A percentile compares a stretch with the other conserved stretches of the same genome.
These are phyloP conservation scores for Ceryle rudis DNA, from an alignment of 2,797 vertebrate species.

Conservation along the genomic window DNA sequence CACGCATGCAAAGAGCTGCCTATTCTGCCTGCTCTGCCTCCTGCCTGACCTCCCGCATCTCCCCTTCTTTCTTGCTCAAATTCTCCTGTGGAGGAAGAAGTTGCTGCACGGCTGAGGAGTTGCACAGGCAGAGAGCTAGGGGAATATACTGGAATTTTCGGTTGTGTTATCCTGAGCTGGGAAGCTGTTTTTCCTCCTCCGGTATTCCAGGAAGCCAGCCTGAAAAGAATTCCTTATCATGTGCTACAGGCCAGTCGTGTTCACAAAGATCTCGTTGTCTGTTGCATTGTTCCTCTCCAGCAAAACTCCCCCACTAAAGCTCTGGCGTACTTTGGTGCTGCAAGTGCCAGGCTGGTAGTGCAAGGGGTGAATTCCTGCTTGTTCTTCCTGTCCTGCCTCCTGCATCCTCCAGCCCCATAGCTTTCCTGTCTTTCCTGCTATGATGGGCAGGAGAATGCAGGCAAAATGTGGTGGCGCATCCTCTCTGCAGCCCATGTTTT, in stretches of 20 bases:
- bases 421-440: neutral
- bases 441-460: rapidly evolving
- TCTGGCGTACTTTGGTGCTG: neutral
- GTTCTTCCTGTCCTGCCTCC: neutral
- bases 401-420: neutral
- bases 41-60: neutral
- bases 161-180: neutral
- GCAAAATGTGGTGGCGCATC: neutral
- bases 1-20: neutral
- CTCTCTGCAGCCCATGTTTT: neutral
- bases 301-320: neutral
- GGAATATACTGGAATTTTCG: neutral
- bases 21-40: neutral
- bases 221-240: conserved; percentile 24
- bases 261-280: conserved; percentile 60
- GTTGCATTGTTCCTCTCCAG: neutral
- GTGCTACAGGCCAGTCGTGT: neutral
- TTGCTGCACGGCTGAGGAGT: neutral
- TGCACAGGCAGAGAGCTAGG: neutral
- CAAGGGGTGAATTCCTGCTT: neutral
- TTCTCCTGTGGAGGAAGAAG: neutral
- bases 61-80: neutral
- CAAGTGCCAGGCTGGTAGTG: neutral
- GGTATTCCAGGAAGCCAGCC: conserved; percentile 15
- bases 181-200: conserved; percentile 23